A percentile compares a stretch with the other conserved stretches of the same genome.
Conservation (phyloP, 2,888 invertebrate genomes). For the Polydrusus tereticollis region DNA sequence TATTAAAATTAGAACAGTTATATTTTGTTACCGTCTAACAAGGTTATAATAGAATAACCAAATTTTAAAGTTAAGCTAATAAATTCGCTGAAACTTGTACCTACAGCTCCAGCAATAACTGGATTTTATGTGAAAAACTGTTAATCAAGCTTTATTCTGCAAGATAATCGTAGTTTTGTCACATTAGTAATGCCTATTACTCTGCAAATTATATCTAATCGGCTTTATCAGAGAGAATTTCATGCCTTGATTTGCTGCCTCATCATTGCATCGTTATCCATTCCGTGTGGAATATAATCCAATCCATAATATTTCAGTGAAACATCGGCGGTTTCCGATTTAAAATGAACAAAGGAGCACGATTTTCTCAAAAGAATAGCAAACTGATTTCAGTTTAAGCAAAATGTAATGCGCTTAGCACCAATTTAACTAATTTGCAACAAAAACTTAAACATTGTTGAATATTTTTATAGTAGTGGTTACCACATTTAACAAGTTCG, state of each 20-base stretch:
- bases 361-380: neutral
- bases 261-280: constrained; percentile 29
- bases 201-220: constrained; percentile 23
- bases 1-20: no score
- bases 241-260: constrained; percentile 36
- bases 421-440: no score
- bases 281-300: neutral
- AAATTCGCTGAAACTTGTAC: no score
- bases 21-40: no score
- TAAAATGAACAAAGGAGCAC: neutral
- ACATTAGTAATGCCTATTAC: constrained; percentile 18
- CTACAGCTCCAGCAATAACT: no score
- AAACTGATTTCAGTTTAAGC: neutral
- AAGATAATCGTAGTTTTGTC: neutral
- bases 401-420: no score
- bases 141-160: neutral
- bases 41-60: no score
- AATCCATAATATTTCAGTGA: constrained; percentile 23
- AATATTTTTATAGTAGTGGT: no score
- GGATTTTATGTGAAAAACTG: no score
- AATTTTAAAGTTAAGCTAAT: no score
- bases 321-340: neutral
- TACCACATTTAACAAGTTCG: no score
- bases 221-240: constrained; percentile 21
- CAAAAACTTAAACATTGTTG: no score